These are phyloP conservation scores for Bradypodion pumilum DNA, from an alignment of 2,797 vertebrate species.

Conservation along the genomic window DNA sequence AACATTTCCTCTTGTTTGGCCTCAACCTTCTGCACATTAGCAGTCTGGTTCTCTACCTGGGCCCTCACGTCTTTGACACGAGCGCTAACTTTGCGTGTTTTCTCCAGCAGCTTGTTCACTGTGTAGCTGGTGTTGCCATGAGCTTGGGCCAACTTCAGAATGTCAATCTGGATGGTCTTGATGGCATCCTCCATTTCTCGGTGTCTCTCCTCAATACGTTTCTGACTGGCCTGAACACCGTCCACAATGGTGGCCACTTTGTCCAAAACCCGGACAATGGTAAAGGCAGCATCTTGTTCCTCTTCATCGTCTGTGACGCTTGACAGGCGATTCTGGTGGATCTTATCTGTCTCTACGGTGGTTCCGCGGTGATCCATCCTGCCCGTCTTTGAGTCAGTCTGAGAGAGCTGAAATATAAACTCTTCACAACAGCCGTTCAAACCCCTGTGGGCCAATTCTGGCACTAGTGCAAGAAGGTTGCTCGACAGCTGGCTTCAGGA, in stretches of 20 bases:
- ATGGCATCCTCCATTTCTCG: conserved; percentile 89
- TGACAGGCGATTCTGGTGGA: conserved; percentile 75
- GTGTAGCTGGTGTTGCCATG: conserved; percentile 85
- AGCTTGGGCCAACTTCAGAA: conserved; percentile 90
- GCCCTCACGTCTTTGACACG: conserved; percentile 93
- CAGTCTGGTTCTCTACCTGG: conserved; percentile 90
- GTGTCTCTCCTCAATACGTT: conserved; percentile 93
- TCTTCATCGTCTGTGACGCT: conserved; percentile 84
- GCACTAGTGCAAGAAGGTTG: conserved; percentile 62
- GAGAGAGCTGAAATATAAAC: conserved; percentile 48
- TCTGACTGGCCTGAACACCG: conserved; percentile 92
- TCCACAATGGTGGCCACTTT: conserved; percentile 95
- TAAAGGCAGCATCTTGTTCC: conserved; percentile 87
- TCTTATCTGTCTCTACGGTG: conserved; percentile 62
- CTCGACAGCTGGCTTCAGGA: conserved; percentile 70
- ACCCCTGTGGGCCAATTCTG: conserved; percentile 59
- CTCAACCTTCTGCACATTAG: conserved; percentile 90
- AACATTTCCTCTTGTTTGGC: conserved; percentile 94
- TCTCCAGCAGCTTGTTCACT: conserved; percentile 92
- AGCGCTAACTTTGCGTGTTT: conserved; percentile 92
- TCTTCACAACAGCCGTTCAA: conserved; percentile 32
- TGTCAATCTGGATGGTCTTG: conserved; percentile 91
- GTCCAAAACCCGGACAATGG: conserved; percentile 93
- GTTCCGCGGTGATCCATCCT: conserved; percentile 73
- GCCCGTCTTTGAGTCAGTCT: conserved; percentile 67